phyloP scores from a whole-genome alignment of 2,113 vertebrate species.

The Phoenicopterus ruber region DNA sequence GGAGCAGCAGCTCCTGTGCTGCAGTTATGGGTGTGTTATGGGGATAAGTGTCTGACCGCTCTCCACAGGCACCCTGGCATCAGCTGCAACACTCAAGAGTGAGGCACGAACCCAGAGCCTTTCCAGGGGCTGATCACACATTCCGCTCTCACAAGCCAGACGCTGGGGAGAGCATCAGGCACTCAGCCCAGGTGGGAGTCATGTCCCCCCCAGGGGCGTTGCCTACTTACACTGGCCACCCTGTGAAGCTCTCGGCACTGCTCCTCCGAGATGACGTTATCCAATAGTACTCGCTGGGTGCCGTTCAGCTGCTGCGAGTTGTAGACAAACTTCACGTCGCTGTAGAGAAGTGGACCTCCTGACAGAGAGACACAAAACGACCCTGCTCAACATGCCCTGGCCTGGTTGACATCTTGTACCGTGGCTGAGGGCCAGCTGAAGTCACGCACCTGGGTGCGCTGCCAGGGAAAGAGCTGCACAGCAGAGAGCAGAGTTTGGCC shows the following conservation, averaged over 20 bases:
- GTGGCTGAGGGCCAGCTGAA: not conserved
- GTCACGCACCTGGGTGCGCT: accelerated
- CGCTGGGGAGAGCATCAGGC: not conserved
- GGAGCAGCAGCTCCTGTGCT: not conserved
- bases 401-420: accelerated
- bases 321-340: constrained; percentile 80
- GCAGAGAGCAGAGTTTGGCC: not conserved
- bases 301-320: constrained; percentile 90
- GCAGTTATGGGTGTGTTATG: not conserved
- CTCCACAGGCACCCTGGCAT: not conserved
- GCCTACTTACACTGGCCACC: constrained; percentile 84
- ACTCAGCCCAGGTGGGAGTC: not conserved
- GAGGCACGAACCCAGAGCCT: not conserved
- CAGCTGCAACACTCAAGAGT: not conserved
- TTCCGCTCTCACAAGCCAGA: not conserved
- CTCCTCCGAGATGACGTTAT: constrained; percentile 85
- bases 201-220: accelerated
- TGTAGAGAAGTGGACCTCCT: constrained; percentile 90
- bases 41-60: not conserved
- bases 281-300: constrained; percentile 89
- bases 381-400: not conserved
- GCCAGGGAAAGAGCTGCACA: not conserved
- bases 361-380: not conserved
- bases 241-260: constrained; percentile 86
- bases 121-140: not conserved